Evolutionary conservation across 2,797 vertebrate species (phyloP), one percentile per base, ranked within the genome.

Genomic region (Melanotaenia maccullochi): DNA sequence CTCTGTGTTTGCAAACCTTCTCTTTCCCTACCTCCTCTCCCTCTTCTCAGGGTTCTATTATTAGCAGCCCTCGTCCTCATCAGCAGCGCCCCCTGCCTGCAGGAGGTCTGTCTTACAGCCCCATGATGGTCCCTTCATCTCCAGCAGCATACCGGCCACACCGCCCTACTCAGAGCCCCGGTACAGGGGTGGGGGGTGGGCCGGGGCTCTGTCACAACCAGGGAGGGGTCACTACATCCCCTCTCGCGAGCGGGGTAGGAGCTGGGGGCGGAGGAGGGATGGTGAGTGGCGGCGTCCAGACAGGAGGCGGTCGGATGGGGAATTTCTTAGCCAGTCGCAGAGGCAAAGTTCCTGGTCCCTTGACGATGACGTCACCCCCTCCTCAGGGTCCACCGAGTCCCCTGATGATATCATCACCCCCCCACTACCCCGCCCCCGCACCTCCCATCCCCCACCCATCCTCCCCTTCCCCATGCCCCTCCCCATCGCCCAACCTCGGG

Each of bases 31-130:
- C 20, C 32, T 56, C 1, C 16, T 56, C 12, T 11, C 76, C 76
- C 66, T 78, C 56, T 75, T 73, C 85, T 75, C 91, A 97, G 96
- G 96, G 96, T 87, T 97, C 96, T 87, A 96, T 97, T 84, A 97
- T 97, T 95, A 96, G 96, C 95, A 97, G 96, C 92, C 96, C 96
- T 13, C 95, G 93, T 59, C 93, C 95, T 69, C 96, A 96, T 86
- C 95, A 97, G 88, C 94, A 95, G 89, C 95, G 94, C 89, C 95
- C 95, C 77, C 87, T 88, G 63, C 86, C 80, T 7, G 89, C 86
- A 55, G 95, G 94, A 83, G 92, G 88, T 61, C 90, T 92, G 20
- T 84, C 90, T 70, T 92, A 91, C 90, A 85, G 84, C 83, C 81
- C 88, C 54, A 85, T 89, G 70, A 92, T 90, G 90, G 73, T 70